phyloP scores from a whole-genome alignment of 2,888 invertebrate genomes.

The Molanna angustata region DNA sequence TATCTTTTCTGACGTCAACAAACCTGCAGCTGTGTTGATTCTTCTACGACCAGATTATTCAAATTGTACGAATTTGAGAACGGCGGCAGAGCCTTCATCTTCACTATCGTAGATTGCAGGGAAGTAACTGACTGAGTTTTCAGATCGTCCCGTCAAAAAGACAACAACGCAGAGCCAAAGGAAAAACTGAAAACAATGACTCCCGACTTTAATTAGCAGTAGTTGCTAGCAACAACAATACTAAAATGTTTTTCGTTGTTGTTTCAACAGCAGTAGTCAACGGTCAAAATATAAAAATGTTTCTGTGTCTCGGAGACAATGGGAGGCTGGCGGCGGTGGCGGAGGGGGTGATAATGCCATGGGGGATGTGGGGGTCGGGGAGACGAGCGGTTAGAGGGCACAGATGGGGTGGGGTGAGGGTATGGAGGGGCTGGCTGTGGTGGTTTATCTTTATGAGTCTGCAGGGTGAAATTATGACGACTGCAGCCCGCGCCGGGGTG shows the following conservation, averaged over 20 bases:
- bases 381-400: conserved; percentile 16
- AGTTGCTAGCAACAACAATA: too few relatives aligned
- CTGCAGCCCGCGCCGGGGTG: conserved; percentile 40
- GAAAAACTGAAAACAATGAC: conserved; percentile 5
- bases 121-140: conserved; percentile 12
- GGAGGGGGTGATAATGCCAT: conserved; percentile 32
- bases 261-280: conserved; percentile 16
- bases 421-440: conserved; percentile 37
- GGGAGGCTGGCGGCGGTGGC: conserved; percentile 20
- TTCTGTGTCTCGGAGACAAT: conserved; percentile 18
- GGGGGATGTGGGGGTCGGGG: conserved; percentile 22
- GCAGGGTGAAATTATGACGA: conserved; percentile 59
- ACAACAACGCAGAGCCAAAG: background rate
- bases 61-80: too few relatives aligned
- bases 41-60: too few relatives aligned
- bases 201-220: conserved; percentile 17
- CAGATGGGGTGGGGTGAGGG: conserved; percentile 29
- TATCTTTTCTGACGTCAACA: too few relatives aligned
- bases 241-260: conserved; percentile 15
- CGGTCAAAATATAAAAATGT: conserved; percentile 11
- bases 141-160: conserved; percentile 12
- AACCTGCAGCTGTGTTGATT: too few relatives aligned
- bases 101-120: conserved; percentile 18
- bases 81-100: too few relatives aligned
- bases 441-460: conserved; percentile 57